These are phyloP conservation scores for Tolmerus cingulatus DNA, from an alignment of 2,888 invertebrate species.

Conservation along the genomic window DNA sequence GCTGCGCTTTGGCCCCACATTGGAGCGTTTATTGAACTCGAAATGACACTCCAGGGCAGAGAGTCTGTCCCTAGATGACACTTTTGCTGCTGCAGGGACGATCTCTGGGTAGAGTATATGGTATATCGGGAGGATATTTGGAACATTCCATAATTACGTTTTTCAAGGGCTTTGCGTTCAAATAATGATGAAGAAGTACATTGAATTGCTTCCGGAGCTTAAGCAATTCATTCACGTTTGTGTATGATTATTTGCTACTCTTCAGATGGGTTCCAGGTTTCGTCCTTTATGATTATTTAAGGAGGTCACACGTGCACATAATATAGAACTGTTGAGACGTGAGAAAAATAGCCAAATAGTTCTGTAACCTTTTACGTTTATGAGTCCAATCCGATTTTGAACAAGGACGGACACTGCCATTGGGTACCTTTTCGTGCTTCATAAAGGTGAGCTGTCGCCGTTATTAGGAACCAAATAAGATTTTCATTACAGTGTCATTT, in stretches of 20 bases:
- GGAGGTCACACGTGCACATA: constrained; percentile 41
- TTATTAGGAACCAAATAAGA: constrained; percentile 2
- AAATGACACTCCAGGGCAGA: not conserved
- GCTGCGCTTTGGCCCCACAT: not conserved
- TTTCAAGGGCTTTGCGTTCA: constrained; percentile 15
- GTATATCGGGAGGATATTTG: not conserved
- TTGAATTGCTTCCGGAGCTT: constrained; percentile 1
- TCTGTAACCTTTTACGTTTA: not conserved
- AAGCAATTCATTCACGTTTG: constrained; percentile 31
- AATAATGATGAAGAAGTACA: constrained; percentile 23
- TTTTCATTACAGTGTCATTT: constrained; percentile 12
- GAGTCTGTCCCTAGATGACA: not conserved
- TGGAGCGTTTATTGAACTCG: constrained; percentile 8
- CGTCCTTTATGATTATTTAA: constrained; percentile 43
- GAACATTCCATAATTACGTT: constrained; percentile 15
- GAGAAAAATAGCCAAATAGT: constrained; percentile 25
- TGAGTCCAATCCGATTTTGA: constrained; percentile 26
- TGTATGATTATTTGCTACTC: constrained; percentile 36
- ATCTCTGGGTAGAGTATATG: not conserved
- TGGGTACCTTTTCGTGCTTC: not conserved
- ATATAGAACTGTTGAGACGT: constrained; percentile 38
- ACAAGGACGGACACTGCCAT: not conserved
- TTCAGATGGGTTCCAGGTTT: constrained; percentile 26
- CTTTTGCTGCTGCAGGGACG: not conserved
- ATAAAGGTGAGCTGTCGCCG: not conserved